These are phyloP conservation scores for Rhagonycha lutea DNA, from an alignment of 2,888 invertebrate species.

Conservation along the genomic window DNA sequence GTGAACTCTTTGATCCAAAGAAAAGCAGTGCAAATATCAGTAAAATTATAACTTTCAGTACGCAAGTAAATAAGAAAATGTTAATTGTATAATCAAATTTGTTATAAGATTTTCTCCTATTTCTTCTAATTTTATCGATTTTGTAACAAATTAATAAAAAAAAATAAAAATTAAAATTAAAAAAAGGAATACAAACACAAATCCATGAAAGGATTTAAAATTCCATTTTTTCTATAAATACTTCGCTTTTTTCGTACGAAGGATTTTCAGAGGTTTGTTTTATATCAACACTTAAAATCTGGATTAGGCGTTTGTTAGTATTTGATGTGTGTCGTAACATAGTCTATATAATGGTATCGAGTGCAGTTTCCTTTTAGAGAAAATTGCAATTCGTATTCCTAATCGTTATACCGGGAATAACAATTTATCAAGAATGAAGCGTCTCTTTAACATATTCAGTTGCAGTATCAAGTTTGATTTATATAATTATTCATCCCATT, in stretches of 20 bases:
- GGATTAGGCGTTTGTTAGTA: not conserved
- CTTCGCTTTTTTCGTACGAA: not conserved
- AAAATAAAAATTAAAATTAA: too few species aligned
- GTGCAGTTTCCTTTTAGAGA: not conserved
- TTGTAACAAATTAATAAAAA: too few species aligned
- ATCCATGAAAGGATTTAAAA: not conserved
- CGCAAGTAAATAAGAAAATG: too few species aligned
- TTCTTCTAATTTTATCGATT: too few species aligned
- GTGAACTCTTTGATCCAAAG: too few species aligned
- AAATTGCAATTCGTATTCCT: not conserved
- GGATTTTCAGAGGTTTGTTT: not conserved
- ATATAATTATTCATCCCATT: not conserved
- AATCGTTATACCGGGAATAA: not conserved
- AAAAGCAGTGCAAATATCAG: too few species aligned
- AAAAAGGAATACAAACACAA: too few species aligned
- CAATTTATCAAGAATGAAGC: not conserved
- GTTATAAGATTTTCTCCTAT: too few species aligned
- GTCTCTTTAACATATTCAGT: not conserved
- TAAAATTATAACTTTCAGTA: too few species aligned
- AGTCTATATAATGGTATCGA: not conserved
- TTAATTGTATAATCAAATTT: too few species aligned
- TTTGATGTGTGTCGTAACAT: not conserved
- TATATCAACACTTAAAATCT: not conserved
- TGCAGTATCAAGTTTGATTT: not conserved
- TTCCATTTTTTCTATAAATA: not conserved